Base-by-base conservation (phyloP, 2,113 vertebrate genomes). In the Oryzias woworae region DNA sequence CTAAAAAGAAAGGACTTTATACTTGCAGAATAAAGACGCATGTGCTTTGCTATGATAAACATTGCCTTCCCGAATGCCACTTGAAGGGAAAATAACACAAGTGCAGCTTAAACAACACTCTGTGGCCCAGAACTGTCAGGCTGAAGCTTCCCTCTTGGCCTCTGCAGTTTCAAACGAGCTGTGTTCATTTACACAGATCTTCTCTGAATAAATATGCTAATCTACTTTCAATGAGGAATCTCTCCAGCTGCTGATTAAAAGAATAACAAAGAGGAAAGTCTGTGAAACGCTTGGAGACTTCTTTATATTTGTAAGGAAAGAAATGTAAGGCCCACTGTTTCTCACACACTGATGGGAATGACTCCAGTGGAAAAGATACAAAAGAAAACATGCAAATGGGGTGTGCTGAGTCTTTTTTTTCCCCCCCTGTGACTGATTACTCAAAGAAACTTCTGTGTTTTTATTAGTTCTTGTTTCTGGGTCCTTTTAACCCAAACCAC, bases 1-100 rank as follows among this genome's bases (percentile, higher is more conserved):
- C 52, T 55, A 17, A 78, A 64, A 41, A 20, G 45, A 44, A 54
- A 4, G 52, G 41, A 69, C 63, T 82, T 67, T 65, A 65, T 62
- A 63, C 49, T 45, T 44, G 47, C 22, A 56, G 69, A 72, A 76
- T 82, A 76, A 73, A 68, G 47, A 41, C 23, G 59, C 41, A 48
- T 63, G 56, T 52, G 68, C 59, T 80, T 86, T 86, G 81, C 85
- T 75, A 83, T 84, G 77, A 77, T 85, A 81, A 85, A 81, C 63
- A 77, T 74, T 55, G 81, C 81, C 77, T 84, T 83, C 62, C 80
- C 58, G 67, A 77, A 66, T 41, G 49, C n/a, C 65, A 44, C 24
- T 77, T 69, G 56, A 18, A 70, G 51, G 73, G 67, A 78, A 80
- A 73, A 73, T 71, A 67, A 72, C 62, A 63, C 56, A 66, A 69